phyloP scores from a whole-genome alignment of 2,888 invertebrate genomes.

The Hypomecis punctinalis region DNA sequence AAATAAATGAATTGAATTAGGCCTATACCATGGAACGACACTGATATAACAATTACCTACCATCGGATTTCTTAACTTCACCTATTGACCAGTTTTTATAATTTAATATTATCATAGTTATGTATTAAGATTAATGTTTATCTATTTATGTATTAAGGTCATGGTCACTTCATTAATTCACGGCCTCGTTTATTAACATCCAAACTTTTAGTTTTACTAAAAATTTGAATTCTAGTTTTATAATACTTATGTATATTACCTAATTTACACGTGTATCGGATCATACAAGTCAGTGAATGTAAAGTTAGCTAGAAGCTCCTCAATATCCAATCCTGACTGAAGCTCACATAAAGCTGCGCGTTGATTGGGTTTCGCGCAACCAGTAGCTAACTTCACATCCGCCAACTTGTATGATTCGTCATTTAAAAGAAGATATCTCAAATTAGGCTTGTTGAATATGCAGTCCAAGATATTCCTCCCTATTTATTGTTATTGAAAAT shows the following conservation, averaged over 20 bases:
- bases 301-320: too few relatives aligned
- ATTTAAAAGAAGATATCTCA: too few relatives aligned
- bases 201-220: too few relatives aligned
- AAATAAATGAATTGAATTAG: too few relatives aligned
- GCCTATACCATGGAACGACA: not conserved
- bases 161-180: conserved; percentile 37
- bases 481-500: not conserved
- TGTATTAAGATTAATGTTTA: not conserved
- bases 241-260: not conserved
- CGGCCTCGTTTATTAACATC: conserved; percentile 16
- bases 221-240: too few relatives aligned
- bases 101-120: conserved; percentile 2
- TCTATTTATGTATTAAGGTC: conserved; percentile 20
- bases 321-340: too few relatives aligned
- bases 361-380: too few relatives aligned
- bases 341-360: too few relatives aligned
- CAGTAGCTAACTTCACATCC: too few relatives aligned
- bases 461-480: not conserved
- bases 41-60: not conserved
- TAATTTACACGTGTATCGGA: too few relatives aligned
- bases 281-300: too few relatives aligned
- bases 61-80: not conserved
- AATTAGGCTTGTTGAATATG: not conserved
- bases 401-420: too few relatives aligned
- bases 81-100: conserved; percentile 9